phyloP scores from a whole-genome alignment of 2,797 vertebrate species.

The Champsocephalus esox region DNA sequence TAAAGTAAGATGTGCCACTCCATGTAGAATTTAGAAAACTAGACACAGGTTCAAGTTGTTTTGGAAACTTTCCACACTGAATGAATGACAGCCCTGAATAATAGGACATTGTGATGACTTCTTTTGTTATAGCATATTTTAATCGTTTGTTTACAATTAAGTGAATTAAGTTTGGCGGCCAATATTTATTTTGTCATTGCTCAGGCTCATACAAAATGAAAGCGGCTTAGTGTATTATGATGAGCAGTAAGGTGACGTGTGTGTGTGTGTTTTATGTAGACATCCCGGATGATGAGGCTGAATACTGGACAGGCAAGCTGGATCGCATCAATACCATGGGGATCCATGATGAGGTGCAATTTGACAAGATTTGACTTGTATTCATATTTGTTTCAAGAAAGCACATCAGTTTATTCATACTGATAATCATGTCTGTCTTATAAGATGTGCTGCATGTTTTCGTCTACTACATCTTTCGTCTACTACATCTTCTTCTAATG shows the following conservation, averaged over 20 bases:
- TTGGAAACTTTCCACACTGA: neutral
- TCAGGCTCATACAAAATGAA: slow-evolving; percentile 58
- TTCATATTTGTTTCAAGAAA: neutral
- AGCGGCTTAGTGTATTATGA: slow-evolving; percentile 57
- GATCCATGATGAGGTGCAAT: slow-evolving; percentile 87
- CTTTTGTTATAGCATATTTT: neutral
- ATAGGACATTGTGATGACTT: neutral
- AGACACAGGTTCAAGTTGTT: neutral
- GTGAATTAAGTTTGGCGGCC: neutral
- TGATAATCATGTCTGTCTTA: neutral
- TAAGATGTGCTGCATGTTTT: neutral
- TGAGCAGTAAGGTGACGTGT: neutral
- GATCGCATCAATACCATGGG: slow-evolving; percentile 91
- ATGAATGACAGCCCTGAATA: no score
- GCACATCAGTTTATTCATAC: neutral
- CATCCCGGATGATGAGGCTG: slow-evolving; percentile 97
- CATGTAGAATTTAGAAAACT: neutral
- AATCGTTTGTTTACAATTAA: neutral
- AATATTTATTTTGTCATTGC: slow-evolving; percentile 11
- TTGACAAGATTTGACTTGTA: neutral
- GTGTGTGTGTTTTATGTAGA: slow-evolving; percentile 66
- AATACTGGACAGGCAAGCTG: slow-evolving; percentile 95
- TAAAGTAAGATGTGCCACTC: neutral
- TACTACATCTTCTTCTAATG: neutral
- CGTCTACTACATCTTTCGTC: neutral